Conservation (phyloP, 2,888 invertebrate species). For the Invenusta paracnida region DNA sequence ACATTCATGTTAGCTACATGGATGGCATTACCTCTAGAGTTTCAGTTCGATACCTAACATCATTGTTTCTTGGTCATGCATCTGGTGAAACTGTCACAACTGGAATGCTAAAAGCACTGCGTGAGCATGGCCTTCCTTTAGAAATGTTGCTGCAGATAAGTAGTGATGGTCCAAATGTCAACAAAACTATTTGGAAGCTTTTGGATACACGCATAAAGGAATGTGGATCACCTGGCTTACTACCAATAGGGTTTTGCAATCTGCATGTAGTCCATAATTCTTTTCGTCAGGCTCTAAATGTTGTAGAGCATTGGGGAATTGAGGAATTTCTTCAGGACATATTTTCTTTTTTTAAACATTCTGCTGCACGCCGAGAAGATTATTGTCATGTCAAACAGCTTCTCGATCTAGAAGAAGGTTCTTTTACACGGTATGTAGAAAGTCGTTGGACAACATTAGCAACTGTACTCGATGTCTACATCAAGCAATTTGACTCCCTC, state of each 20-base stretch:
- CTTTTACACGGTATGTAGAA: slow-evolving; percentile 12
- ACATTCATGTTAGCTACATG: not conserved
- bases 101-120: not conserved
- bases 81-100: not conserved
- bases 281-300: slow-evolving; percentile 1
- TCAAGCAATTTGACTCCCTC: not conserved
- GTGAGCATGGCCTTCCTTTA: not conserved
- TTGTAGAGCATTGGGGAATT: not conserved
- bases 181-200: slow-evolving; percentile 3
- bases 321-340: not conserved
- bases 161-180: slow-evolving; percentile 27
- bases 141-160: not conserved
- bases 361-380: slow-evolving; percentile 20
- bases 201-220: not conserved
- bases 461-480: not conserved
- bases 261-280: slow-evolving; percentile 8
- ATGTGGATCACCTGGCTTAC: slow-evolving; percentile 19
- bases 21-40: not conserved
- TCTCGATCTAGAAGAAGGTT: slow-evolving; percentile 6
- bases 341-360: slow-evolving; percentile 1
- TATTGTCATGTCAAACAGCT: not conserved
- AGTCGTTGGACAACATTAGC: not conserved
- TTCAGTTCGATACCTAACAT: not conserved
- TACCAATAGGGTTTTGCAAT: not conserved
- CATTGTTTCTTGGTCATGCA: slow-evolving; percentile 9